phyloP scores from a whole-genome alignment of 2,113 vertebrate species.

The Gadus macrocephalus region DNA sequence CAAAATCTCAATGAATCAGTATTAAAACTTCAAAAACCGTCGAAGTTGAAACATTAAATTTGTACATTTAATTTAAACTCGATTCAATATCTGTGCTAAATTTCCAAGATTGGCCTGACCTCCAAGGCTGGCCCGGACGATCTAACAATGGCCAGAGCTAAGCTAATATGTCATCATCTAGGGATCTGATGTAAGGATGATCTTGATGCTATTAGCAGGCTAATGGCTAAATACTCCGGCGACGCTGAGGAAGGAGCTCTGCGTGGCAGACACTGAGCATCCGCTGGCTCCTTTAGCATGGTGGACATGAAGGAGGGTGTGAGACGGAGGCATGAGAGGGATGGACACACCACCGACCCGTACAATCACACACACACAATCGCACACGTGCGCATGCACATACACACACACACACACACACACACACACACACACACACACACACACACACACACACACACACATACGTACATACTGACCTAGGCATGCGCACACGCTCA shows the following conservation, averaged over 20 bases:
- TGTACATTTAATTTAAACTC: slow-evolving; percentile 30
- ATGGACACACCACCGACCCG: slow-evolving; percentile 57
- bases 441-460: slow-evolving; percentile 31
- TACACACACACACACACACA: neutral
- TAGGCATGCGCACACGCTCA: slow-evolving; percentile 35
- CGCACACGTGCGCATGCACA: slow-evolving; percentile 6
- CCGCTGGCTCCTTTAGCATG: slow-evolving; percentile 53
- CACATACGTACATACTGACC: slow-evolving; percentile 33
- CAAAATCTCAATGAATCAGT: too few relatives aligned
- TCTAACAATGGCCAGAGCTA: slow-evolving; percentile 50
- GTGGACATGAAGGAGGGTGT: slow-evolving; percentile 50
- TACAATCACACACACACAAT: slow-evolving; percentile 27
- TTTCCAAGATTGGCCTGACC: slow-evolving; percentile 50
- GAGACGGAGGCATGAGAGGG: slow-evolving; percentile 56
- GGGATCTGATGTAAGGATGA: slow-evolving; percentile 47
- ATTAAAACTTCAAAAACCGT: neutral
- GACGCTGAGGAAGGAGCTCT: slow-evolving; percentile 42
- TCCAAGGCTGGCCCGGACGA: slow-evolving; percentile 52
- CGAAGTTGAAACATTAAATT: slow-evolving; percentile 7
- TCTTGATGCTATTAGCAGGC: slow-evolving; percentile 60
- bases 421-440: slow-evolving; percentile 10
- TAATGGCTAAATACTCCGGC: slow-evolving; percentile 65
- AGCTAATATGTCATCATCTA: slow-evolving; percentile 70
- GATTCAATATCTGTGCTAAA: slow-evolving; percentile 29
- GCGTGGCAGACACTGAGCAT: slow-evolving; percentile 54